A percentile compares a stretch with the other conserved stretches of the same genome.
These are phyloP conservation scores for Onchidella celtica DNA, from an alignment of 2,888 invertebrate genomes.

Conservation along the genomic window DNA sequence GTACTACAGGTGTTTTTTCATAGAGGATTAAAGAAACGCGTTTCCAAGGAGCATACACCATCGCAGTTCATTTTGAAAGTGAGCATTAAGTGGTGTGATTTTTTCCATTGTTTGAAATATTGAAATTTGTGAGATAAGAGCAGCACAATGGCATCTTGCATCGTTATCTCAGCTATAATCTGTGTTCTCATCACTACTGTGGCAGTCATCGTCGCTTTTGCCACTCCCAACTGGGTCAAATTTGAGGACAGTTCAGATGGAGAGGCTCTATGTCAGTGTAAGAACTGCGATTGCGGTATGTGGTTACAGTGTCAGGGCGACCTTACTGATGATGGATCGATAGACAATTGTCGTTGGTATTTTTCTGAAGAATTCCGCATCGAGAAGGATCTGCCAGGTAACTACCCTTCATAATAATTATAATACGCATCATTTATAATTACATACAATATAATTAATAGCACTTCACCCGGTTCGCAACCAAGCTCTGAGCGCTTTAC, in stretches of 20 bases:
- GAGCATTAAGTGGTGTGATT: too few species aligned
- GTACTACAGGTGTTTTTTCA: too few species aligned
- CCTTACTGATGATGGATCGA: conserved; percentile 56
- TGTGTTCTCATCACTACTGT: conserved; percentile 74
- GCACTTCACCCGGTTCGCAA: background rate
- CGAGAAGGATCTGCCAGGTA: conserved; percentile 70
- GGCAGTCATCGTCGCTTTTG: conserved; percentile 72
- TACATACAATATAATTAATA: background rate
- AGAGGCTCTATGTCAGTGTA: conserved; percentile 31
- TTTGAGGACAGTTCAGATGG: conserved; percentile 56
- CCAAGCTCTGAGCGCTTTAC: too few species aligned
- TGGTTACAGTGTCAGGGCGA: conserved; percentile 66
- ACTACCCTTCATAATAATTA: too few species aligned
- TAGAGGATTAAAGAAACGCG: too few species aligned
- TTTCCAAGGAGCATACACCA: too few species aligned
- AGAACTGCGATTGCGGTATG: conserved; percentile 69
- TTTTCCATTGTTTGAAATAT: too few species aligned
- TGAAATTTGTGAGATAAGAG: too few species aligned
- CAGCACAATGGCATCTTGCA: conserved; percentile 70
- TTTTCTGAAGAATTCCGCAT: conserved; percentile 67
- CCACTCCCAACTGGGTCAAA: conserved; percentile 73
- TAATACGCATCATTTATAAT: too few species aligned
- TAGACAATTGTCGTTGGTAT: conserved; percentile 73
- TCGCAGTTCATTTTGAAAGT: too few species aligned
- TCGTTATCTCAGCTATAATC: conserved; percentile 70